These are phyloP conservation scores for Camponotus fellah DNA, from an alignment of 2,888 invertebrate species.

Conservation along the genomic window DNA sequence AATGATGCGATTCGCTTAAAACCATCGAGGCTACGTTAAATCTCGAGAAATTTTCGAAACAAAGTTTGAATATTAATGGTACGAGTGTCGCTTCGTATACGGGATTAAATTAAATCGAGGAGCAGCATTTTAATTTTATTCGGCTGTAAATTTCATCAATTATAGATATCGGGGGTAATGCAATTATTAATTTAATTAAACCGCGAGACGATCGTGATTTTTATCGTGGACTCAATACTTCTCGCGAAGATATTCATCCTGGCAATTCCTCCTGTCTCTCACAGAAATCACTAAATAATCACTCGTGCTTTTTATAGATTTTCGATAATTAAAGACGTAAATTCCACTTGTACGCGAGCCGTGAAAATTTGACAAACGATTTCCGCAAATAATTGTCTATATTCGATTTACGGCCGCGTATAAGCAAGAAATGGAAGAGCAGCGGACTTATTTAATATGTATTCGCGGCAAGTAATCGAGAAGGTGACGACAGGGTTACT, in stretches of 20 bases:
- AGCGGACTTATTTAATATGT: constrained; percentile 36
- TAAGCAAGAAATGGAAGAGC: constrained; percentile 16
- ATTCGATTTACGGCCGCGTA: constrained; percentile 21
- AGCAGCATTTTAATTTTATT: constrained; percentile 42
- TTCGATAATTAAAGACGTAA: constrained; percentile 53
- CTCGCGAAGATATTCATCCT: constrained; percentile 19
- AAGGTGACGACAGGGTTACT: constrained; percentile 26
- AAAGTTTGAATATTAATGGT: constrained; percentile 38
- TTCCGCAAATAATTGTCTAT: constrained; percentile 1
- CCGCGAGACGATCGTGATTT: constrained; percentile 10
- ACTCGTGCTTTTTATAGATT: constrained; percentile 47
- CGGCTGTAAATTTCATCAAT: constrained; percentile 39
- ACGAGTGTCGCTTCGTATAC: constrained; percentile 7
- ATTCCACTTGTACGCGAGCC: neutral
- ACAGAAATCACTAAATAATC: constrained; percentile 30
- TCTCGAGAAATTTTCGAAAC: constrained; percentile 42
- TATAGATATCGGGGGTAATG: constrained; percentile 30
- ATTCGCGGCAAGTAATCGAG: constrained; percentile 29
- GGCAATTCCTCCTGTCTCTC: constrained; percentile 9
- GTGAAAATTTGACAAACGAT: constrained; percentile 33
- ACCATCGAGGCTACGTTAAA: constrained; percentile 28
- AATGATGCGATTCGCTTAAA: constrained; percentile 32
- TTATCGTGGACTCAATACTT: constrained; percentile 12
- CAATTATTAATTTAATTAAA: constrained; percentile 51
- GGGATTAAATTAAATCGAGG: constrained; percentile 36